These are phyloP conservation scores for Zaprionus africanus DNA, from an alignment of 1,140 invertebrate genomes.

Conservation along the genomic window DNA sequence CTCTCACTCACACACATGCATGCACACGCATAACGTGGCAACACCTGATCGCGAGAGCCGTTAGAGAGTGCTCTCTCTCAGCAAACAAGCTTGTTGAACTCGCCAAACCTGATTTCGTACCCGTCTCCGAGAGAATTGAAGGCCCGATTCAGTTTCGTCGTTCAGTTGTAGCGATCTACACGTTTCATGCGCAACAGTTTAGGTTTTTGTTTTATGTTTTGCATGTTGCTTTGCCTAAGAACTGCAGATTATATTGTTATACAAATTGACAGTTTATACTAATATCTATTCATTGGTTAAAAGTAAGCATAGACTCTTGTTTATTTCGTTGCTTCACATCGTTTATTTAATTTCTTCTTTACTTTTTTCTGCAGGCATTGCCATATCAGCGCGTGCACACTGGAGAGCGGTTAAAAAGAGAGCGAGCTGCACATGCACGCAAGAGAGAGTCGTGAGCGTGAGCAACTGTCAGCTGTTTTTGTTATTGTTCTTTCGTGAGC, in stretches of 20 bases:
- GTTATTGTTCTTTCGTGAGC: slow-evolving; percentile 9
- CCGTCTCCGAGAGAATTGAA: slow-evolving; percentile 41
- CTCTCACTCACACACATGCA: neutral
- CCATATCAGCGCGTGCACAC: slow-evolving; percentile 20
- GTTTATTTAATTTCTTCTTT: slow-evolving; percentile 1
- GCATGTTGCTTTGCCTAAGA: slow-evolving; percentile 68
- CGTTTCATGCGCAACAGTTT: slow-evolving; percentile 37
- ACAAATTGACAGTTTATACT: neutral
- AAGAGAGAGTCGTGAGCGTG: neutral
- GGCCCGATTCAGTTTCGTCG: slow-evolving; percentile 36
- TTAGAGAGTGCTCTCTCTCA: slow-evolving; percentile 30
- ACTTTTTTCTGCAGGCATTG: slow-evolving; percentile 34
- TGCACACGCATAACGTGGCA: neutral
- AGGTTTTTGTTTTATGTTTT: slow-evolving; percentile 2
- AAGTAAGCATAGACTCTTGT: neutral
- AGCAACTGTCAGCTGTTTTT: slow-evolving; percentile 15
- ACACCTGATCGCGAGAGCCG: slow-evolving; percentile 2
- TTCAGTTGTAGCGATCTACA: slow-evolving; percentile 40
- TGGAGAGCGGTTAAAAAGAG: slow-evolving; percentile 26
- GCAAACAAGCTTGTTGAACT: slow-evolving; percentile 47
- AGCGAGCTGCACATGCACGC: neutral
- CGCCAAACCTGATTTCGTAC: slow-evolving; percentile 59
- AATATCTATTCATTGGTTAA: neutral
- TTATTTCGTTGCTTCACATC: neutral
- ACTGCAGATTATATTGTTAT: slow-evolving; percentile 14